Conservation (phyloP, 2,797 vertebrate genomes). For the Chelonia mydas region DNA sequence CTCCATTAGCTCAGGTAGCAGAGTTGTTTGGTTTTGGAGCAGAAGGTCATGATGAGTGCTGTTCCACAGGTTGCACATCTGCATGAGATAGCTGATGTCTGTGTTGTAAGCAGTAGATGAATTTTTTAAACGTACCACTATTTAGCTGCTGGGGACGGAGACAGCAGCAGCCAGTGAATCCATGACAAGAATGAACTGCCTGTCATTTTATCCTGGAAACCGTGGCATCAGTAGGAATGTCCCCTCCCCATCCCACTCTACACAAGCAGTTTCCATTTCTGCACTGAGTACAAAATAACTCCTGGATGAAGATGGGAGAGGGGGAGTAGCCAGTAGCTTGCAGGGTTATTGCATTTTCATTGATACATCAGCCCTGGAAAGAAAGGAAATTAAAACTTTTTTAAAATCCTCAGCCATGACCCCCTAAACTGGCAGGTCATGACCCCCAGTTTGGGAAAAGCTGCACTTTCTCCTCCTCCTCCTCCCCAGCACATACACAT, state of each 20-base stretch:
- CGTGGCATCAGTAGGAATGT: neutral
- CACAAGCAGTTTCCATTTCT: neutral
- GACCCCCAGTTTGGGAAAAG: conserved; percentile 39
- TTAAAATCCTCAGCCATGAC: conserved; percentile 47
- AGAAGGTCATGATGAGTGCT: neutral
- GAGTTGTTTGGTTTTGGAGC: neutral
- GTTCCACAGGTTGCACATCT: neutral
- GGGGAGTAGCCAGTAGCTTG: accelerated
- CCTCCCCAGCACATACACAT: neutral
- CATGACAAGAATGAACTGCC: neutral
- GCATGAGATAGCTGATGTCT: neutral
- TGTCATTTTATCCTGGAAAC: neutral
- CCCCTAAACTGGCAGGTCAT: conserved; percentile 29
- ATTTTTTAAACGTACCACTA: neutral
- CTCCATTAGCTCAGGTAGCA: neutral
- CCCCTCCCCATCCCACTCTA: neutral
- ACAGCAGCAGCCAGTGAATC: neutral
- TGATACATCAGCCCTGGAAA: conserved; percentile 1
- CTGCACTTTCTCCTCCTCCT: conserved; percentile 25
- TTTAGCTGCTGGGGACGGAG: neutral
- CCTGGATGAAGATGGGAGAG: neutral
- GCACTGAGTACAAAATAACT: neutral
- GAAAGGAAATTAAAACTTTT: conserved; percentile 60
- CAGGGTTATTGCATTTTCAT: neutral
- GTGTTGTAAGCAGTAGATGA: neutral